Base-by-base conservation (phyloP, 2,113 vertebrate species). In the Leptosomus discolor region DNA sequence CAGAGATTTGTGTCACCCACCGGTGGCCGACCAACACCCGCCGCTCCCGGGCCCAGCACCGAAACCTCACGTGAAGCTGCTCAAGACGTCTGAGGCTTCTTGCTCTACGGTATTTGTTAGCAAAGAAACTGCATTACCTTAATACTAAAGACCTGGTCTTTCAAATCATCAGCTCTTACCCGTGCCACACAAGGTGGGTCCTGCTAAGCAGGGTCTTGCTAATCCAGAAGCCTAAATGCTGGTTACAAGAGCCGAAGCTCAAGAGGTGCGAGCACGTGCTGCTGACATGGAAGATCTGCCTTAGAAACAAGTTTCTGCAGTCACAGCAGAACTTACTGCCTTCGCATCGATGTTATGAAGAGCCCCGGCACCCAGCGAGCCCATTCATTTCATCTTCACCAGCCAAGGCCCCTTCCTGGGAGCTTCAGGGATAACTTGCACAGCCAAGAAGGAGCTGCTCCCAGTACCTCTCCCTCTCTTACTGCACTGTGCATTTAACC, bases 191-290 rank as follows among this genome's bases (percentile, higher is more conserved):
- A 24, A 51, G n/a, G 54, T 11, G n/a, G n/a, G n/a, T n/a, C n/a
- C n/a, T n/a, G n/a, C n/a, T n/a, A 43, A 11, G 15, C 1, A 8
- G 37, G 34, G 53, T n/a, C 46, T 60, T 5, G 1, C 36, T 6
- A 16, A n/a, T n/a, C 8, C n/a, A 61, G 37, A 67, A 74, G n/a
- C 20, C 46, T 48, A 8, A 81, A 34, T 36, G 48, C 43, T 27
- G 36, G 21, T 24, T 50, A 51, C 27, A 53, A 19, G 29, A 17
- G 3, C 7, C 30, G 16, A 11, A 34, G 45, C 43, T 3, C 7
- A 16, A 41, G 30, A 67, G 36, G 13, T 8, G 64, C 32, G 43
- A 76, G 76, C 12, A 17, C 0, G 0, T 5, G 7, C 0, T 10
- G 51, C 56, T 65, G n/a, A 22, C 8, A 17, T 5, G 23, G 69